A percentile compares a stretch with the other conserved stretches of the same genome.
These are phyloP conservation scores for Vollenhovia emeryi DNA, from an alignment of 1,140 invertebrate genomes.

Conservation along the genomic window DNA sequence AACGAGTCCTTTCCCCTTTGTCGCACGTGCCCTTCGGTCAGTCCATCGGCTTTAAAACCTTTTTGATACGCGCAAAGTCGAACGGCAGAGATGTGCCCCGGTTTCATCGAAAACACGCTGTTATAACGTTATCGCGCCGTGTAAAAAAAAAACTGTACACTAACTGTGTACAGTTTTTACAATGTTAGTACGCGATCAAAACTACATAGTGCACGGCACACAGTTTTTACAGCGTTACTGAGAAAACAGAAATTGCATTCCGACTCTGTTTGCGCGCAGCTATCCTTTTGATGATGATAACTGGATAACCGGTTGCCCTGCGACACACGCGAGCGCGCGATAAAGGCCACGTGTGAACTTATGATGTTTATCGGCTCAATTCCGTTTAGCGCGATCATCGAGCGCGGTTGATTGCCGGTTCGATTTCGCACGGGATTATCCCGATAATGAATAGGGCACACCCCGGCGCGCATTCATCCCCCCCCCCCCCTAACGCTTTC, in stretches of 20 bases:
- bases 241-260: not conserved
- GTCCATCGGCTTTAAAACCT: conserved; percentile 41
- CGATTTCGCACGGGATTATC: conserved; percentile 19
- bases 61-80: not conserved
- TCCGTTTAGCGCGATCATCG: conserved; percentile 14
- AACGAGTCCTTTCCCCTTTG: not conserved
- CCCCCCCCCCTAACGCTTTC: not conserved
- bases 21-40: not conserved
- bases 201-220: not conserved
- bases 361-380: conserved; percentile 28
- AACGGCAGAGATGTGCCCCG: not conserved
- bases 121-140: conserved; percentile 30
- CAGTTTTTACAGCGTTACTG: conserved; percentile 7
- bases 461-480: no score
- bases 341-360: conserved; percentile 17
- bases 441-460: not conserved
- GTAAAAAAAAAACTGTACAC: conserved; percentile 1
- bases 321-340: not conserved
- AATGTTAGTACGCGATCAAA: conserved; percentile 19
- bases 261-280: not conserved
- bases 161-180: conserved; percentile 1
- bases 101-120: conserved; percentile 26
- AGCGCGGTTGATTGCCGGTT: not conserved
- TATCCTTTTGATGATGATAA: conserved; percentile 2
- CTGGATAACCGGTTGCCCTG: not conserved